Base-by-base conservation (phyloP, 2,113 vertebrate genomes). In the Pogona vitticeps region DNA sequence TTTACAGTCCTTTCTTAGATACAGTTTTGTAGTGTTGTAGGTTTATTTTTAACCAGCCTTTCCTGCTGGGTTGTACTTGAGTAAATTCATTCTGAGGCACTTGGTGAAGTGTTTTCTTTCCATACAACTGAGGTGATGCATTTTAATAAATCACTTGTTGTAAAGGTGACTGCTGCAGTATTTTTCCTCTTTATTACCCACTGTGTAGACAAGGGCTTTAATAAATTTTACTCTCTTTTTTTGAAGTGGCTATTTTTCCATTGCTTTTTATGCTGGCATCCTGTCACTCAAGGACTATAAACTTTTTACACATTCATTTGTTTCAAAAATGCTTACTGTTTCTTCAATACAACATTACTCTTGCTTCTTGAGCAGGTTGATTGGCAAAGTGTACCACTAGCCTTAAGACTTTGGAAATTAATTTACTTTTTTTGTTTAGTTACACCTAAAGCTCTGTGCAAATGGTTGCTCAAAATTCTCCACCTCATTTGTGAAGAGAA, bases 121-220 rank as follows among this genome's bases (percentile, higher is more conserved):
- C 88, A 61, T 91, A 78, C 63, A 83, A 92, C 82, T 92, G 68
- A 78, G 59, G 81, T 86, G 86, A 87, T 93, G 76, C 3, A 83
- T 91, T 92, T 94, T 90, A 93, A 94, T 91, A 95, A 93, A 93
- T 96, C 86, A 91, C 92, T 95, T 91, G 86, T 95, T 92, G 85
- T 92, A 93, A 93, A 94, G 92, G 81, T 94, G 85, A 80, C 36
- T 85, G 2, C 92, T 94, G 88, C 79, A 92, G 75, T 92, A 89
- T 92, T 93, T 94, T 92, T 88, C 83, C 76, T 82, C 87, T 89
- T 94, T 93, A 85, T 92, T 94, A 91, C 94, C 93, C 90, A 93
- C 92, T 94, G 94, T 77, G 93, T 88, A 91, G 80, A 93, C 88
- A 90, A 96, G 88, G 86, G 75, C 67, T 95, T 91, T 94, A 94